Percentiles rank a stretch among this genome's conserved stretches.
Conservation (phyloP, 2,113 vertebrate genomes). For the Phodopus roborovskii region DNA sequence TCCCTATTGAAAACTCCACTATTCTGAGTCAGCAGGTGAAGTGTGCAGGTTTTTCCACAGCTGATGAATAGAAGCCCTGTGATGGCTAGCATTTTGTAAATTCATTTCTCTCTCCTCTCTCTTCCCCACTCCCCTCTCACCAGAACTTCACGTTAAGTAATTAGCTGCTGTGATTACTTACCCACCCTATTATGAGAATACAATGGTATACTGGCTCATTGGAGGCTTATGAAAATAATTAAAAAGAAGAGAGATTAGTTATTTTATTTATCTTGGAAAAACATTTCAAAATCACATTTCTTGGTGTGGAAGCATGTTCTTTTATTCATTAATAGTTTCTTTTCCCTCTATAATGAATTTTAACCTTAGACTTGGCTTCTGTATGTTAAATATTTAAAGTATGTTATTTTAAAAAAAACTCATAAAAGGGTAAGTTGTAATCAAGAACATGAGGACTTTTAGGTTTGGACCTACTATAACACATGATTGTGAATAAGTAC, state of each 20-base stretch:
- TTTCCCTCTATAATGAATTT: background rate
- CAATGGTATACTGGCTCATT: slow-evolving; percentile 26
- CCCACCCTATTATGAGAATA: background rate
- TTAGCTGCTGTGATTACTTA: slow-evolving; percentile 23
- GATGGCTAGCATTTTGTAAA: background rate
- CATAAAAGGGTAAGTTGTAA: slow-evolving; percentile 40
- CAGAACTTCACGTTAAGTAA: slow-evolving; percentile 53
- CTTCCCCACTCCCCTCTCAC: background rate
- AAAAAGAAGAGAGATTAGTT: slow-evolving; percentile 8
- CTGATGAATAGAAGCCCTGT: background rate
- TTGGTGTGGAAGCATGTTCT: background rate
- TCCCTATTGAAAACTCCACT: slow-evolving; percentile 17
- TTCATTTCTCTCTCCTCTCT: background rate
- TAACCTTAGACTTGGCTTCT: slow-evolving; percentile 43
- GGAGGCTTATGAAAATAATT: slow-evolving; percentile 38
- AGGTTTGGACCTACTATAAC: background rate
- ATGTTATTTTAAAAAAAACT: background rate
- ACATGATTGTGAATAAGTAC: slow-evolving; percentile 30
- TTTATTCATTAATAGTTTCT: slow-evolving; percentile 41
- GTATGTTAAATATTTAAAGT: slow-evolving; percentile 22
- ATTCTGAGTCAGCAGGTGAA: background rate
- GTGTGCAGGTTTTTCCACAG: background rate
- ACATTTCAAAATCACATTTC: slow-evolving; percentile 42
- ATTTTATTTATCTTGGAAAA: slow-evolving; percentile 55
- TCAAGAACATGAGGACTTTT: background rate